These are phyloP conservation scores for Sycophila sp. DNA, from an alignment of 1,140 invertebrate genomes.

Conservation along the genomic window DNA sequence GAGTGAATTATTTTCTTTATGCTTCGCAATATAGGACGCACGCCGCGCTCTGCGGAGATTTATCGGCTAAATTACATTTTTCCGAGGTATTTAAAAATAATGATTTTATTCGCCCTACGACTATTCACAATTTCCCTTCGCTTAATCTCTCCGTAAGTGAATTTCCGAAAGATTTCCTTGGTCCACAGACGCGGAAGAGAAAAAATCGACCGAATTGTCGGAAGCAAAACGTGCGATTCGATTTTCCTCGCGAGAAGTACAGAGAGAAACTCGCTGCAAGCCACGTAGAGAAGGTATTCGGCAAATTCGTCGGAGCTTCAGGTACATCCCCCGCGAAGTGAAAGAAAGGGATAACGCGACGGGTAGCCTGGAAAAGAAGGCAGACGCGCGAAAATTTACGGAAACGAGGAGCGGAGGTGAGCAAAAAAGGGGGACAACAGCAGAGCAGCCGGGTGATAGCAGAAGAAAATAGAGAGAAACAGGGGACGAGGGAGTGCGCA, in stretches of 20 bases:
- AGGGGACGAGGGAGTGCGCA: background rate
- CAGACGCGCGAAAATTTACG: constrained; percentile 26
- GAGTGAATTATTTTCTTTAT: background rate
- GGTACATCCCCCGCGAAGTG: background rate
- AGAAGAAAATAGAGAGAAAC: background rate
- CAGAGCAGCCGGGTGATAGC: too few species aligned
- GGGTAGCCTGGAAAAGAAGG: too few species aligned
- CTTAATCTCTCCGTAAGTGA: too few species aligned
- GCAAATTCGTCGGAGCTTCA: constrained; percentile 14
- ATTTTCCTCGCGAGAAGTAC: too few species aligned
- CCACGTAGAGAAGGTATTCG: constrained; percentile 10
- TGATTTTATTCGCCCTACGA: too few species aligned
- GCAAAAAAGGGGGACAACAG: background rate
- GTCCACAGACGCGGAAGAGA: too few species aligned
- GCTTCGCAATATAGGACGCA: background rate
- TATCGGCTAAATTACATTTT: background rate
- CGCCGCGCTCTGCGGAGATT: background rate
- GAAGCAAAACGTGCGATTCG: too few species aligned
- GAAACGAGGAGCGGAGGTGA: background rate
- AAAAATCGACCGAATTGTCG: too few species aligned
- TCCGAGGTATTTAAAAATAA: too few species aligned
- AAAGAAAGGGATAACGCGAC: background rate
- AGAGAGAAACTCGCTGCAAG: too few species aligned
- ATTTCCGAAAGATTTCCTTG: too few species aligned
- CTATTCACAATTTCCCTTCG: too few species aligned